These are phyloP conservation scores for Chrysodeixis includens DNA, from an alignment of 2,888 invertebrate genomes.

Conservation along the genomic window DNA sequence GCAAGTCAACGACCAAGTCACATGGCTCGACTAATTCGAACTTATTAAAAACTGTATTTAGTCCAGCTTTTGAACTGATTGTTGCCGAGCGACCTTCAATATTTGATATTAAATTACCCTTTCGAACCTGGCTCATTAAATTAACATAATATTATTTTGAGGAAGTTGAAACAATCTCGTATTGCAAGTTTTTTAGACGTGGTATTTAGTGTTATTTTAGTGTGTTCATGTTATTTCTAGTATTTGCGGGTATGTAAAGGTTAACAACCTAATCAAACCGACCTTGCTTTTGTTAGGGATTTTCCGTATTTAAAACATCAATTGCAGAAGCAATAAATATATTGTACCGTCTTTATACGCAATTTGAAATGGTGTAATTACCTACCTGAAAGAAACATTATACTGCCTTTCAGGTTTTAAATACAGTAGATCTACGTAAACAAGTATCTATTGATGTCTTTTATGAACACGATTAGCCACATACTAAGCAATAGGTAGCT, in stretches of 20 bases:
- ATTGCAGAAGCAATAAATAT: too few species aligned
- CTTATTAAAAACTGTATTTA: not conserved
- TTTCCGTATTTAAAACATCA: not conserved
- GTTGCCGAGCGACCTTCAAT: not conserved
- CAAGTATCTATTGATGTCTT: not conserved
- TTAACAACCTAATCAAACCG: not conserved
- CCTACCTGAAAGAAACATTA: not conserved
- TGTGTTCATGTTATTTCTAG: not conserved
- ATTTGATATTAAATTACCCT: conserved; percentile 1
- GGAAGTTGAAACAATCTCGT: not conserved
- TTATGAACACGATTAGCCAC: not conserved
- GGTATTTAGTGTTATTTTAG: not conserved
- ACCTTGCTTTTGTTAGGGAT: not conserved
- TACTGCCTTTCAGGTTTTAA: too few species aligned
- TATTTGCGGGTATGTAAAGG: not conserved
- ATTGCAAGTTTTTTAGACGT: not conserved
- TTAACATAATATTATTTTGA: conserved; percentile 2
- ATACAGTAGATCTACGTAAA: too few species aligned
- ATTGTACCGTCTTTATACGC: not conserved
- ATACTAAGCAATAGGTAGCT: not conserved
- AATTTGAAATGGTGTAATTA: not conserved
- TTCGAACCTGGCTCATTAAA: not conserved
- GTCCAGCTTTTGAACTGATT: not conserved
- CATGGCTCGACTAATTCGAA: not conserved
- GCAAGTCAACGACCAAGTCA: conserved; percentile 4